Evolutionary conservation across 2,797 vertebrate genomes (phyloP), one percentile per base, ranked within the genome.

Genomic region (Ceyx erithaca): DNA sequence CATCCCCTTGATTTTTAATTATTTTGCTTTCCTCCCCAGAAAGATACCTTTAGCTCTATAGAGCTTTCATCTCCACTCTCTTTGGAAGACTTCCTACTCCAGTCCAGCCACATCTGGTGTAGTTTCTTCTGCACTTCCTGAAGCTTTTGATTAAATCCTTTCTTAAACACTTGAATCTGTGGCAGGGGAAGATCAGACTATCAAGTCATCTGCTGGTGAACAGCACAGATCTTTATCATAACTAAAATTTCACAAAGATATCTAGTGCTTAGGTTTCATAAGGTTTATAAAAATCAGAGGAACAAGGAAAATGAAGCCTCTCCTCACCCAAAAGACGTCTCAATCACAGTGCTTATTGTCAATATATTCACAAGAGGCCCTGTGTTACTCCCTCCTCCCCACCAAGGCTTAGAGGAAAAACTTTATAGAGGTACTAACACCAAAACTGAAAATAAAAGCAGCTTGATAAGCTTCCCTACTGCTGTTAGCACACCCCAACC

Each of bases 51-150:
- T 48, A 55, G 68, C n/a, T 85, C 70, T n/a, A 18, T 25, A 80
- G 31, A 37, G 20, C 46, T 66, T 49, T 46, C 33, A 49, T 46
- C 76, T 37, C 30, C 20, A 37, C 41, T 76, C 7, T 69, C 64
- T 33, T n/a, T 14, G 9, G 61, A 51, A 48, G 7, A 21, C 31
- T 85, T 89, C 17, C 14, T 58, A 8, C 87, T 93, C 93, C 95
- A 97, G 3, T 95, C 86, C 73, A 93, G 43, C 94, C 96, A 94
- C 75, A 96, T 81, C 30, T 86, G 84, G 13, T 78, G 31, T 7
- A 95, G 58, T 16, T 76, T 89, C 17, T 63, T 3, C 51, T 81
- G 67, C 1, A 9, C 37, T 10, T 79, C 87, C 22, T 28, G 33
- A 35, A 92, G 69, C 69, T 85, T 91, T 78, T 87, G 80, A 40